Conservation (phyloP, 2,888 invertebrate genomes). For the Anorthoa munda region DNA sequence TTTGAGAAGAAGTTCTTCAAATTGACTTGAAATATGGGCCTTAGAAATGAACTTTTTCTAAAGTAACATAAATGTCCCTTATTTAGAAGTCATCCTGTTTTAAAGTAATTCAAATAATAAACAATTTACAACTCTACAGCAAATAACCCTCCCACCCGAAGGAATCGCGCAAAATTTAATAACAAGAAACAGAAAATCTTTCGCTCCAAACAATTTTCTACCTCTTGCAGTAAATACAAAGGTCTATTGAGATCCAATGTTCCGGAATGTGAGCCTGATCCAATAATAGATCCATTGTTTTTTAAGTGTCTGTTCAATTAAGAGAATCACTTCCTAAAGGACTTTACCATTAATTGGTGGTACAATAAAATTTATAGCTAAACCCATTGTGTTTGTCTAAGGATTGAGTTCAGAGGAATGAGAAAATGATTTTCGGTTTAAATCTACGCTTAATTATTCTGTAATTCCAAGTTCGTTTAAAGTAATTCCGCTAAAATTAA, state of each 20-base stretch:
- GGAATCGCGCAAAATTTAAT: conserved; percentile 36
- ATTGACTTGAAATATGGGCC: no score
- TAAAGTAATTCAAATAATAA: not conserved
- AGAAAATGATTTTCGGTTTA: conserved; percentile 13
- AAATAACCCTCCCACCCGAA: conserved; percentile 14
- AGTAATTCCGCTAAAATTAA: no score
- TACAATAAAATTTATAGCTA: conserved; percentile 55
- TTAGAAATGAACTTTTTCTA: no score
- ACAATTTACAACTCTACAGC: not conserved
- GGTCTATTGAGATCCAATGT: conserved; percentile 54
- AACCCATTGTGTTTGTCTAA: conserved; percentile 39
- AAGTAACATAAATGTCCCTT: not conserved
- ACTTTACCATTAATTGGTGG: conserved; percentile 49
- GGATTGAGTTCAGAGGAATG: not conserved
- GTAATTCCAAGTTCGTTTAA: no score
- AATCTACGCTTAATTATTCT: not conserved
- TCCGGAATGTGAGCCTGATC: conserved; percentile 55
- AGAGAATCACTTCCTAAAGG: conserved; percentile 52
- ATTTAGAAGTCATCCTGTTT: not conserved
- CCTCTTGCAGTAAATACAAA: conserved; percentile 51
- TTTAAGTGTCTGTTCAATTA: conserved; percentile 63
- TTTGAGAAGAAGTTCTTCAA: no score
- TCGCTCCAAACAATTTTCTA: conserved; percentile 45
- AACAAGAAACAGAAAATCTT: conserved; percentile 33
- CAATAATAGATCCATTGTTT: conserved; percentile 64